A percentile compares a stretch with the other conserved stretches of the same genome.
These are phyloP conservation scores for Phengaris alcon DNA, from an alignment of 2,888 invertebrate genomes.

Conservation along the genomic window DNA sequence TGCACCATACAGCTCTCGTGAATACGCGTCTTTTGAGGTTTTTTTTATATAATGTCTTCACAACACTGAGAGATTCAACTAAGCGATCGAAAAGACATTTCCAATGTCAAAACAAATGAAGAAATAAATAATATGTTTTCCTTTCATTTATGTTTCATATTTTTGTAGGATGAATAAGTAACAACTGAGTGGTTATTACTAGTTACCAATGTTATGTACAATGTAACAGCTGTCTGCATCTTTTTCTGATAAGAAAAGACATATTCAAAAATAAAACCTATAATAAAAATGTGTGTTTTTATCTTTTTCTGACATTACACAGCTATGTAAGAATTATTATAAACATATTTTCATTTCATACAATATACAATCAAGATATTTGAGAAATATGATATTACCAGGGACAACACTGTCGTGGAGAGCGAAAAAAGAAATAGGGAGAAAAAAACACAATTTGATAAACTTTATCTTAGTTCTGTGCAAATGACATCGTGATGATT, in stretches of 20 bases:
- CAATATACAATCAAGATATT: conserved; percentile 14
- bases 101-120: too few species aligned
- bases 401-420: neutral
- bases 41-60: too few species aligned
- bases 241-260: neutral
- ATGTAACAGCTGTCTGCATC: neutral
- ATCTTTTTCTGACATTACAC: conserved; percentile 5
- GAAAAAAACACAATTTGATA: neutral
- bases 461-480: conserved; percentile 4
- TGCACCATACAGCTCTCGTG: too few species aligned
- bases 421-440: conserved; percentile 3
- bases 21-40: too few species aligned
- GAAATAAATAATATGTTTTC: too few species aligned
- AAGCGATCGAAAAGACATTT: too few species aligned
- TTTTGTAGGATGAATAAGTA: neutral
- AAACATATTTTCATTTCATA: neutral
- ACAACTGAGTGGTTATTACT: neutral
- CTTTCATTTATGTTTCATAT: neutral
- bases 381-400: conserved; percentile 1
- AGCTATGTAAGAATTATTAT: neutral
- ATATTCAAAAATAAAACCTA: neutral
- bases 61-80: too few species aligned
- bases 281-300: conserved; percentile 1
- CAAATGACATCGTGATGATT: neutral
- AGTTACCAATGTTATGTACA: neutral